These are phyloP conservation scores for Apaloderma vittatum DNA, from an alignment of 2,113 vertebrate genomes.

Conservation along the genomic window DNA sequence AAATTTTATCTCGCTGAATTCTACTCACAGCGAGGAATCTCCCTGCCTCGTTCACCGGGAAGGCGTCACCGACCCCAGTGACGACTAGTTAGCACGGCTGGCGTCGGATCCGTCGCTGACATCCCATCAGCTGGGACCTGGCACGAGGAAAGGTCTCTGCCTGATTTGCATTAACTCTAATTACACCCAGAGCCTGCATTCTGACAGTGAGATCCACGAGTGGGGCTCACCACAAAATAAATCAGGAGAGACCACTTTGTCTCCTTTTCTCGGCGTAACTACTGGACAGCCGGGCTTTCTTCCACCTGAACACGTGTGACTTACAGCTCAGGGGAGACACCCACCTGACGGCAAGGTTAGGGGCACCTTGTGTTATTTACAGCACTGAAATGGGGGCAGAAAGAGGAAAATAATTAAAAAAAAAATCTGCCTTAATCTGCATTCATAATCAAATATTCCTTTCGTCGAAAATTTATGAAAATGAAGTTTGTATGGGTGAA, in stretches of 20 bases:
- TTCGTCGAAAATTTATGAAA: neutral
- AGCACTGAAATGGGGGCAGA: neutral
- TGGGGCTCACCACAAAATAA: neutral
- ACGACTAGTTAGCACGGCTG: neutral
- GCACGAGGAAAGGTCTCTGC: neutral
- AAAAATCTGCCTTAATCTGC: neutral
- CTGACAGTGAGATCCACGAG: neutral
- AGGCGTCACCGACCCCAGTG: neutral
- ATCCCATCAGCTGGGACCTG: neutral
- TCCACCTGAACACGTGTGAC: rapidly evolving
- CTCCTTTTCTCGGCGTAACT: neutral
- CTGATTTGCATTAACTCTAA: conserved; percentile 1
- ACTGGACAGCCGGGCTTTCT: neutral
- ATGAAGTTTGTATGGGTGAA: neutral
- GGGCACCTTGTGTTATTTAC: neutral
- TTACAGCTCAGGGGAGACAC: neutral
- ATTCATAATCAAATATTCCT: neutral
- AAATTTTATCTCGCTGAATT: neutral
- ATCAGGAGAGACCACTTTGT: rapidly evolving
- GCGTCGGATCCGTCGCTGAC: neutral
- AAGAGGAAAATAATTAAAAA: neutral
- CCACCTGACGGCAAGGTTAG: neutral
- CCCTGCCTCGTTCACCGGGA: neutral
- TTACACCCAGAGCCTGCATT: neutral
- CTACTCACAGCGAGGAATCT: neutral